Conservation (phyloP, 2,888 invertebrate genomes). For the Parnassius mnemosyne region DNA sequence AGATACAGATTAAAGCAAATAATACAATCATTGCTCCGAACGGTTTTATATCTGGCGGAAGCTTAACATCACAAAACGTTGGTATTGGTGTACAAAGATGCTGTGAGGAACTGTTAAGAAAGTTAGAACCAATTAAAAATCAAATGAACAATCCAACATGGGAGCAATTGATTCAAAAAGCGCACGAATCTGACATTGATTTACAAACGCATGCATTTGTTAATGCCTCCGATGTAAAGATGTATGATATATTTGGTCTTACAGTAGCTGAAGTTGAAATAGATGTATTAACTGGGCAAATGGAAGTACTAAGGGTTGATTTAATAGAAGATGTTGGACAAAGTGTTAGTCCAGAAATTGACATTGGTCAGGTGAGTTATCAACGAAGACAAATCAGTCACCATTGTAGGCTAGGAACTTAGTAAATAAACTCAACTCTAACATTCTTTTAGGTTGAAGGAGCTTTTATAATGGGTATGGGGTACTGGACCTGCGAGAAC, state of each 20-base stretch:
- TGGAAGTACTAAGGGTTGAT: constrained; percentile 79
- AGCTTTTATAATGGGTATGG: constrained; percentile 85
- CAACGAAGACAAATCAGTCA: neutral
- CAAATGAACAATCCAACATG: constrained; percentile 62
- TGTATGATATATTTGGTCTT: constrained; percentile 72
- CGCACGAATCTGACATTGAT: constrained; percentile 43
- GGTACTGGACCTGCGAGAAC: constrained; percentile 86
- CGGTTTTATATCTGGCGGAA: constrained; percentile 82
- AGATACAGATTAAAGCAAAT: constrained; percentile 83
- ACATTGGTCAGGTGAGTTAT: constrained; percentile 81
- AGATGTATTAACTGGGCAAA: constrained; percentile 85
- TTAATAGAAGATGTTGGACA: constrained; percentile 83
- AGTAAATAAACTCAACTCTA: neutral
- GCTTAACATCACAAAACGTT: constrained; percentile 83
- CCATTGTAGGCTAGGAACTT: too few species aligned
- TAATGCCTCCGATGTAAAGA: constrained; percentile 32
- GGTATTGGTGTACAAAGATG: constrained; percentile 73
- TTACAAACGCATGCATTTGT: constrained; percentile 46
- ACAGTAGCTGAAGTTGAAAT: constrained; percentile 84
- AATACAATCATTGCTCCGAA: constrained; percentile 83
- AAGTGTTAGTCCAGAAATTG: constrained; percentile 82
- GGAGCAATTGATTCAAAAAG: constrained; percentile 69
- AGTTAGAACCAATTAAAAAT: constrained; percentile 61
- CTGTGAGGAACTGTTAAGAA: constrained; percentile 63
- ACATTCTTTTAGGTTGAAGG: constrained; percentile 78